Evolutionary conservation across 2,113 vertebrate species (phyloP).

Genomic region (Equus przewalskii): DNA sequence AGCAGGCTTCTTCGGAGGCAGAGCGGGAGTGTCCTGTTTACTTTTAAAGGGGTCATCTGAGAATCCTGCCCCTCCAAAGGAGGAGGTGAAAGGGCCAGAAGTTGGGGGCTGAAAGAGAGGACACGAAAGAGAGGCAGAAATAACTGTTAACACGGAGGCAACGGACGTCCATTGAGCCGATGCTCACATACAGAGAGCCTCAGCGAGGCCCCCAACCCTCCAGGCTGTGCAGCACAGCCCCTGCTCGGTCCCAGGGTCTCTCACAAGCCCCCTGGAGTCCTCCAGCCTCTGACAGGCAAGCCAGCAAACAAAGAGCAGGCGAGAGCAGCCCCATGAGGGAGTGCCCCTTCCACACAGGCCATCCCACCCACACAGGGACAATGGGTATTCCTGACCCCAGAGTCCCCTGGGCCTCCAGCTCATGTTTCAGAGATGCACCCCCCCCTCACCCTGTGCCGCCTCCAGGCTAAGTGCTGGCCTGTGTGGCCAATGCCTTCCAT

Average conservation of each 20-base stretch:
- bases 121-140: conserved; percentile 76
- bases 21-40: conserved; percentile 95
- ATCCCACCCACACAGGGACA: too few relatives aligned
- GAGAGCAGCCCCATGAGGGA: background rate
- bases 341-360: background rate
- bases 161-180: background rate
- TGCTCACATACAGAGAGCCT: background rate
- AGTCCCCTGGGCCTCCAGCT: background rate
- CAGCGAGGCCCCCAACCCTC: background rate
- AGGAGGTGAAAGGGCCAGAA: conserved; percentile 87
- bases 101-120: conserved; percentile 84
- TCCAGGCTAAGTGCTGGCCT: background rate
- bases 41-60: conserved; percentile 96
- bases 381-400: background rate
- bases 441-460: background rate
- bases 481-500: too few relatives aligned
- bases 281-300: background rate
- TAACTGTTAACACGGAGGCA: conserved; percentile 46
- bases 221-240: background rate
- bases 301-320: too few relatives aligned
- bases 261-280: background rate
- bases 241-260: background rate
- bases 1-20: conserved; percentile 96
- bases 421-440: background rate
- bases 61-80: conserved; percentile 90